Evolutionary conservation across 2,888 invertebrate genomes (phyloP).

Genomic region (Polymixis lichenea): DNA sequence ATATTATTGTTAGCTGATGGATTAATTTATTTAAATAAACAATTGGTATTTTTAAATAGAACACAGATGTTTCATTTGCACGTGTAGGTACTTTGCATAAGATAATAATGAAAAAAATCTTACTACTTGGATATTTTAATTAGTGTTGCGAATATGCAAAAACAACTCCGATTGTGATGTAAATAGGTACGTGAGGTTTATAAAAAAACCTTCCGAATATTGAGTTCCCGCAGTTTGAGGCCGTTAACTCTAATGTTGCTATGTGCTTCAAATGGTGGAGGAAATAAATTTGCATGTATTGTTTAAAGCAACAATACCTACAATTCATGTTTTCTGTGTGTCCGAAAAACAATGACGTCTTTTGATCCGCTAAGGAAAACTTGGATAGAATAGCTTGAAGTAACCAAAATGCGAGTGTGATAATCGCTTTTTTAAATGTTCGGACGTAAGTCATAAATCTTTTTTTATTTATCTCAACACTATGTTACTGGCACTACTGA

Average conservation of each 20-base stretch:
- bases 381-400: background rate
- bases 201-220: background rate
- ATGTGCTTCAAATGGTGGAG: background rate
- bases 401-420: background rate
- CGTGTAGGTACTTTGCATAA: background rate
- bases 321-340: background rate
- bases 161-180: background rate
- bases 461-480: background rate
- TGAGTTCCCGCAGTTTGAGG: background rate
- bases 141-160: background rate
- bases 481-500: background rate
- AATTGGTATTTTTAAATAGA: background rate
- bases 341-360: constrained; percentile 13
- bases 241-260: background rate
- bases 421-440: background rate
- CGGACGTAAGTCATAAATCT: background rate
- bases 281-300: background rate
- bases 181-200: background rate
- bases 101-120: background rate
- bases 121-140: background rate
- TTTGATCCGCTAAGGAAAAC: constrained; percentile 2
- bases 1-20: background rate
- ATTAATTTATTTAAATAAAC: background rate
- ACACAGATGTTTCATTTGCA: background rate
- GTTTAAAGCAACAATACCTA: background rate